phyloP scores from a whole-genome alignment of 1,140 invertebrate species.

The Choristoneura fumiferana region DNA sequence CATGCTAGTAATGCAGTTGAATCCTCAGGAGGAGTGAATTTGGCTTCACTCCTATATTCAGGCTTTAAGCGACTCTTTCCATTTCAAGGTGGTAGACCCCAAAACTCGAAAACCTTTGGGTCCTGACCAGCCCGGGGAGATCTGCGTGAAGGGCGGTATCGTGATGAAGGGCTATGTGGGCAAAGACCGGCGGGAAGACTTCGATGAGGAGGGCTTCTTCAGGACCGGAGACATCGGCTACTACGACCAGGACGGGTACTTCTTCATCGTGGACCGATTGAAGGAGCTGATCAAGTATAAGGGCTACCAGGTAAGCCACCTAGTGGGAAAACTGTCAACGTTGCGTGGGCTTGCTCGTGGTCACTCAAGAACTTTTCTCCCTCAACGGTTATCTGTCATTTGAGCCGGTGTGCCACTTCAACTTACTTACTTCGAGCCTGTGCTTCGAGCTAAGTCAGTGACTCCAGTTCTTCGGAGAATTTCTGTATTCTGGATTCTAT shows the following conservation, averaged over 20 bases:
- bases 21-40: no score
- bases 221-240: constrained; percentile 83
- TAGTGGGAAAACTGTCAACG: background rate
- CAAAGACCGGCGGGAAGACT: constrained; percentile 72
- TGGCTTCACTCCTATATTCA: no score
- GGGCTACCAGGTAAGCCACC: constrained; percentile 55
- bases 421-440: no score
- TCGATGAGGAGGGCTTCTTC: constrained; percentile 79
- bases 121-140: constrained; percentile 75
- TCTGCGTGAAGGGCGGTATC: constrained; percentile 78
- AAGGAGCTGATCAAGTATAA: constrained; percentile 85
- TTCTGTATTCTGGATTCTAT: no score
- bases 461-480: no score
- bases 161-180: constrained; percentile 82
- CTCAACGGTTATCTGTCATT: no score
- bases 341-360: no score
- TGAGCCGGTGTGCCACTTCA: no score
- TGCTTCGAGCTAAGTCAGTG: no score
- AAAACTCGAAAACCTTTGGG: constrained; percentile 75
- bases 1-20: no score
- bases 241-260: constrained; percentile 79
- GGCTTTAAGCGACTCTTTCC: background rate
- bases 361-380: no score
- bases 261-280: constrained; percentile 83
- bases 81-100: constrained; percentile 76